phyloP scores from a whole-genome alignment of 2,113 vertebrate species.

The Gopherus flavomarginatus region DNA sequence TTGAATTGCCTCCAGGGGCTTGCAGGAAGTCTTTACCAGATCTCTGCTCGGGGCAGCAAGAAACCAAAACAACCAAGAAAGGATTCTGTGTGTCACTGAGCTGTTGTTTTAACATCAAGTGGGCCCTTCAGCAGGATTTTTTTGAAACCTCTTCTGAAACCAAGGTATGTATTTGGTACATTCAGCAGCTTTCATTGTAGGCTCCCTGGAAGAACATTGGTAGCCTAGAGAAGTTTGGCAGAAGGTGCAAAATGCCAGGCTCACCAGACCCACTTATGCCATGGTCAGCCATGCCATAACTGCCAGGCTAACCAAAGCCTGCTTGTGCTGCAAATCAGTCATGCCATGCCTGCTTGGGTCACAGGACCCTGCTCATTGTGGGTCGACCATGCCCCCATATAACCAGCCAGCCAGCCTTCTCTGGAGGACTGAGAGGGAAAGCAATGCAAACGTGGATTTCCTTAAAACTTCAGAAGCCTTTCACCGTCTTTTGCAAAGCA shows the following conservation, averaged over 20 bases:
- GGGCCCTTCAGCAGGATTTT: background rate
- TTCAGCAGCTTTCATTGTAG: background rate
- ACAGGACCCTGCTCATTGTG: background rate
- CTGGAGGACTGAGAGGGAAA: background rate
- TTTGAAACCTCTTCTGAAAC: background rate
- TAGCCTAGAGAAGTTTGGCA: background rate
- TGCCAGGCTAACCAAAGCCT: background rate
- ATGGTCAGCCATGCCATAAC: background rate
- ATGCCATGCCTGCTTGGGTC: background rate
- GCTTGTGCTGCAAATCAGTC: background rate
- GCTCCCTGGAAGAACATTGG: background rate
- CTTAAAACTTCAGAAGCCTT: background rate
- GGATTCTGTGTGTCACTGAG: background rate
- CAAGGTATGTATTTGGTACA: background rate
- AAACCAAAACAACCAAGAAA: background rate
- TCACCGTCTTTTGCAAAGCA: background rate
- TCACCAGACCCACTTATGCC: background rate
- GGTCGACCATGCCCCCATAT: background rate
- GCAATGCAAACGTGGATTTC: background rate
- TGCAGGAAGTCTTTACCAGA: background rate
- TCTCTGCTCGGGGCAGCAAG: background rate
- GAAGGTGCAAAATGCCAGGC: background rate
- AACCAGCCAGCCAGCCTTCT: background rate
- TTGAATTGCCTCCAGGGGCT: background rate
- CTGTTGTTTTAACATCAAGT: background rate